These are phyloP conservation scores for Knipowitschia caucasica DNA, from an alignment of 2,797 vertebrate species.

Conservation along the genomic window DNA sequence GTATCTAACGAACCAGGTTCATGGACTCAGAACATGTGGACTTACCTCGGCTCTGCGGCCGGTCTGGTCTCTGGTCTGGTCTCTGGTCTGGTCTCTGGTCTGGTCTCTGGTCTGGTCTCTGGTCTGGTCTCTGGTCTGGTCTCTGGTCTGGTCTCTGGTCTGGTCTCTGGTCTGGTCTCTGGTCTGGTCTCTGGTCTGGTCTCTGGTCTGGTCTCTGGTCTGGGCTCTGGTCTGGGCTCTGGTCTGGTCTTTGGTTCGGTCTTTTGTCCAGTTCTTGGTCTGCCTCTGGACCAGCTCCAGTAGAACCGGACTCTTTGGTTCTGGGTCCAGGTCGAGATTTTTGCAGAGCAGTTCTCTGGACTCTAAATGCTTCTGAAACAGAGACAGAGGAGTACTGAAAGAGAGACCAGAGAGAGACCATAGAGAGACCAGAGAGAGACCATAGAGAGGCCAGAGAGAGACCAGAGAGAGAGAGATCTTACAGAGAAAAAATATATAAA, in stretches of 20 bases:
- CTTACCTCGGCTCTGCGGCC: too few relatives aligned
- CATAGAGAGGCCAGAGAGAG: too few relatives aligned
- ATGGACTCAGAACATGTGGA: too few relatives aligned
- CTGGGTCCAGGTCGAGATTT: not conserved
- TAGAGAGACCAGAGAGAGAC: too few relatives aligned
- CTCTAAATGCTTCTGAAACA: conserved; percentile 1
- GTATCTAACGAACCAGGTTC: too few relatives aligned
- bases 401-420: too few relatives aligned
- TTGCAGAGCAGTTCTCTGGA: conserved; percentile 1
- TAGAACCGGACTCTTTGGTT: not conserved
- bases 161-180: not conserved
- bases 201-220: not conserved
- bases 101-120: not conserved
- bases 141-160: not conserved
- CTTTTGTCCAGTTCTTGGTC: not conserved
- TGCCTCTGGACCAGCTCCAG: conserved; percentile 1
- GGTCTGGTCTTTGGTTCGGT: not conserved
- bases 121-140: not conserved
- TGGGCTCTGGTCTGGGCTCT: not conserved
- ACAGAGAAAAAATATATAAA: too few relatives aligned
- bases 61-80: too few relatives aligned
- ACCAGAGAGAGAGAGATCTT: too few relatives aligned
- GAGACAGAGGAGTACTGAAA: not conserved
- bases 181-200: not conserved
- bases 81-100: too few relatives aligned